Conservation (phyloP, 37 sponge, comb jelly and placozoan species). For the Amphimedon queenslandica region DNA sequence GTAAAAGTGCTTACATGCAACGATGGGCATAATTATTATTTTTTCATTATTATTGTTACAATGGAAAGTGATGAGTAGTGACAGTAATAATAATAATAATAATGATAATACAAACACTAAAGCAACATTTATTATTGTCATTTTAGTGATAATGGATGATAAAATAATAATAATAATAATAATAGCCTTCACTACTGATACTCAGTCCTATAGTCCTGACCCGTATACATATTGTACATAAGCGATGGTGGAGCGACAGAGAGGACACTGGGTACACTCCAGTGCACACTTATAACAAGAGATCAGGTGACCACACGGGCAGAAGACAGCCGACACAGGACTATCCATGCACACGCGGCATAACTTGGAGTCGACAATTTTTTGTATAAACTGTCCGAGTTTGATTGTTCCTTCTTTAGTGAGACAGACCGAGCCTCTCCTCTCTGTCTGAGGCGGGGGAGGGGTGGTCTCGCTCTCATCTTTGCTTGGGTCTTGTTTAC, state of each 20-base stretch:
- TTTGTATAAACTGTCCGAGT: conserved; percentile 55
- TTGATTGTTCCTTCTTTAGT: conserved; percentile 23
- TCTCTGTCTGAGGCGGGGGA: neutral
- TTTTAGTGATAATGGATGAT: too few relatives aligned
- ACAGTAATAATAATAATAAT: too few relatives aligned
- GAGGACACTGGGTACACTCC: conserved; percentile 53
- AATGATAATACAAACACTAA: too few relatives aligned
- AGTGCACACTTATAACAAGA: conserved; percentile 67
- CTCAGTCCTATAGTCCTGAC: neutral
- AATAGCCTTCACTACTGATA: too few relatives aligned
- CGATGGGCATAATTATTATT: too few relatives aligned
- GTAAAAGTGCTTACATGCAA: too few relatives aligned
- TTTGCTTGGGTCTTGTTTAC: neutral
- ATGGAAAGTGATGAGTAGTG: too few relatives aligned
- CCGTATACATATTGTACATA: conserved; percentile 64
- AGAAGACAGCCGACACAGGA: conserved; percentile 69
- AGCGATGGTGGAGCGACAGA: conserved; percentile 66
- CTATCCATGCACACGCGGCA: conserved; percentile 85
- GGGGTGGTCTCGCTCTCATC: neutral
- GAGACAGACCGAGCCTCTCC: neutral
- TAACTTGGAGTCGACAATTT: conserved; percentile 60
- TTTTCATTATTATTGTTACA: too few relatives aligned
- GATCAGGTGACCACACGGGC: conserved; percentile 86
- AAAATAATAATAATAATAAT: too few relatives aligned
- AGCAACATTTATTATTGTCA: too few relatives aligned